A percentile compares a stretch with the other conserved stretches of the same genome.
phyloP scores from a whole-genome alignment of 2,797 vertebrate genomes.

The Phalloptychus januarius region DNA sequence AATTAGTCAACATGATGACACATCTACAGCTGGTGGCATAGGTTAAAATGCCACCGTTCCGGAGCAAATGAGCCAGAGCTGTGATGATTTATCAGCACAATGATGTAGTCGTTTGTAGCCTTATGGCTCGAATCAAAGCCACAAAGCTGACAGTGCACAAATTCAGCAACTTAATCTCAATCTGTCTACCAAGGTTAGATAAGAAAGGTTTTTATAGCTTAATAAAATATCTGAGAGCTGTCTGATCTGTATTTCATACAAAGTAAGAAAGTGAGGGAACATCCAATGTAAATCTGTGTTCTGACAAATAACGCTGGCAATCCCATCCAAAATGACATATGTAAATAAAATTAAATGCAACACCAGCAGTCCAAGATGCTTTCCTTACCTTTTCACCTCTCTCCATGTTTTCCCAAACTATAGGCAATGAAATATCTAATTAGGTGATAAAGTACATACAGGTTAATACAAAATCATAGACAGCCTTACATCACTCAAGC shows the following conservation, averaged over 20 bases:
- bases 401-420: not conserved
- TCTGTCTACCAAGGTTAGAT: constrained; percentile 50
- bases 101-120: constrained; percentile 49
- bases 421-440: not conserved
- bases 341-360: not conserved
- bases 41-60: constrained; percentile 21
- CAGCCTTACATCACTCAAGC: constrained; percentile 41
- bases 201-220: constrained; percentile 47
- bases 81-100: constrained; percentile 42
- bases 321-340: constrained; percentile 4
- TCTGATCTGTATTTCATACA: constrained; percentile 62
- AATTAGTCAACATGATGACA: constrained; percentile 11
- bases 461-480: constrained; percentile 15
- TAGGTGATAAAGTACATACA: constrained; percentile 1
- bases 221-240: constrained; percentile 42
- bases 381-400: not conserved
- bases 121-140: constrained; percentile 43
- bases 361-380: not conserved
- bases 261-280: constrained; percentile 17
- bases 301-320: constrained; percentile 8
- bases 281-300: constrained; percentile 32
- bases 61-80: constrained; percentile 32
- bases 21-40: not conserved
- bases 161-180: constrained; percentile 44
- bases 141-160: constrained; percentile 54